These are phyloP conservation scores for Tipula helvola DNA, from an alignment of 2,888 invertebrate species.

Conservation along the genomic window DNA sequence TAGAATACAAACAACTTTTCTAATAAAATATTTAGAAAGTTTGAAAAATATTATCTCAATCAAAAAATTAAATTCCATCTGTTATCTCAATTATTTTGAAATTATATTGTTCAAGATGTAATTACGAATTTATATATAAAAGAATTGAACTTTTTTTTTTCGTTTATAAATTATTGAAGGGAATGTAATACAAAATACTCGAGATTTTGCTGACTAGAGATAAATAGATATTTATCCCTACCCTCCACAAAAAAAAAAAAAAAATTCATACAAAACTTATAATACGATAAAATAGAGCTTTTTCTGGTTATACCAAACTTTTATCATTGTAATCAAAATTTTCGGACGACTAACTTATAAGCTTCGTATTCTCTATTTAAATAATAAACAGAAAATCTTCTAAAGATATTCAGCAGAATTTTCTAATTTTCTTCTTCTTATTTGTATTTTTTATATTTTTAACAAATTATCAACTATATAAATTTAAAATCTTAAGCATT, in stretches of 20 bases:
- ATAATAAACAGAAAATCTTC: neutral
- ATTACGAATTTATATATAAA: neutral
- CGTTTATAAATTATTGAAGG: neutral
- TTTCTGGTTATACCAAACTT: neutral
- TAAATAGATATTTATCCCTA: neutral
- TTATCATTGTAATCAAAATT: neutral
- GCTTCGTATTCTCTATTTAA: neutral
- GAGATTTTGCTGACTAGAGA: neutral
- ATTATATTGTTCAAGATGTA: neutral
- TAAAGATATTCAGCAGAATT: neutral
- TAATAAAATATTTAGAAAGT: neutral
- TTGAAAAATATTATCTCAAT: neutral
- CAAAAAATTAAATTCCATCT: neutral
- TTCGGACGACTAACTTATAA: conserved; percentile 4
- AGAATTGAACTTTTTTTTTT: neutral
- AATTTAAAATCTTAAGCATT: neutral
- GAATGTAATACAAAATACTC: neutral
- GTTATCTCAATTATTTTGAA: neutral
- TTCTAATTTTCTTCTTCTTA: neutral
- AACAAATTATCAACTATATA: neutral
- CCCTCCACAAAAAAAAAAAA: neutral
- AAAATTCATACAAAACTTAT: neutral
- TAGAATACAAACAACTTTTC: neutral
- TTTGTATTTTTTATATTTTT: neutral
- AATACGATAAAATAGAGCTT: neutral